Conservation (phyloP, 1,140 invertebrate species). For the Anastrepha ludens region DNA sequence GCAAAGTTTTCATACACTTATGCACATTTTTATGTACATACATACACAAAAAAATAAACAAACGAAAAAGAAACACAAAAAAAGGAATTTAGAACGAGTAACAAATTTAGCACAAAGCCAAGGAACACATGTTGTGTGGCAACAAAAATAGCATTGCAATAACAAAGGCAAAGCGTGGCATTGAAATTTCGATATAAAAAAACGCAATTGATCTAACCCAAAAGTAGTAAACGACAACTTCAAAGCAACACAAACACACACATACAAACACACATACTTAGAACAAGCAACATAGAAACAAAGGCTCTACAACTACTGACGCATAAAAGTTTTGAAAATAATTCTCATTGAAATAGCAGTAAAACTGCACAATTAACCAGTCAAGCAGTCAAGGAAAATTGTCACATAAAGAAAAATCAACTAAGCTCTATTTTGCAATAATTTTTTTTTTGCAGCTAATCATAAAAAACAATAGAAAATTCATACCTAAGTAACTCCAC, state of each 20-base stretch:
- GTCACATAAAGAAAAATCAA: too few species aligned
- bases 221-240: too few species aligned
- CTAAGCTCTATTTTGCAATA: too few species aligned
- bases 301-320: too few species aligned
- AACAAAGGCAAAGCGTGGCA: background rate
- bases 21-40: too few species aligned
- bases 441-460: background rate
- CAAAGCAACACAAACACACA: background rate
- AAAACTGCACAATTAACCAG: background rate
- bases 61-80: background rate
- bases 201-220: background rate
- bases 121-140: background rate
- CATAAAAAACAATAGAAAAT: background rate
- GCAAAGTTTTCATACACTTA: background rate
- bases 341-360: background rate
- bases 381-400: background rate
- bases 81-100: background rate
- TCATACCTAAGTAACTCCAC: too few species aligned
- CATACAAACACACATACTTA: too few species aligned
- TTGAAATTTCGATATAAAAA: background rate
- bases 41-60: too few species aligned
- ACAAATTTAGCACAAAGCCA: slow-evolving; percentile 32
- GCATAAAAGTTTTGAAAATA: background rate
- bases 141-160: background rate
- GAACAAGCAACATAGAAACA: too few species aligned